Percentiles rank a stretch among this genome's conserved stretches.
Conservation (phyloP, 2,113 vertebrate genomes). For the Paratilapia polleni region DNA sequence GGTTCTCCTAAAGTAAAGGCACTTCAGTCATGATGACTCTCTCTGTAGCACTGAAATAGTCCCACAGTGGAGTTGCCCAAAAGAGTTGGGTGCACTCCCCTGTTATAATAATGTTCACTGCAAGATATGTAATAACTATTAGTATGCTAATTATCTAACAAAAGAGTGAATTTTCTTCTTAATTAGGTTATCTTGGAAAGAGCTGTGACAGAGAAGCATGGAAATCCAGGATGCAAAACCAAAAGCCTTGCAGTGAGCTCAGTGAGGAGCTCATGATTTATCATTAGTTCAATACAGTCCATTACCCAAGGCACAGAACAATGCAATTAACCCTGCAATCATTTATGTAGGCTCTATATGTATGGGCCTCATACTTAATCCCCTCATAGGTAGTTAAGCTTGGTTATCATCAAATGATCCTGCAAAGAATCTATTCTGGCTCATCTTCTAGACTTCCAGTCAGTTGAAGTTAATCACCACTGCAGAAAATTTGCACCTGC, state of each 20-base stretch:
- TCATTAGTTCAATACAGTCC: constrained; percentile 57
- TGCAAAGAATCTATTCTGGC: constrained; percentile 41
- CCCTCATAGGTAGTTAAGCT: constrained; percentile 46
- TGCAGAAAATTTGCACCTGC: neutral
- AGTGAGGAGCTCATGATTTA: constrained; percentile 54
- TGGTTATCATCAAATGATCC: constrained; percentile 53
- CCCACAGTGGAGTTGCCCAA: neutral
- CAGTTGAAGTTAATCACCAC: constrained; percentile 19
- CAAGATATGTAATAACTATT: constrained; percentile 52
- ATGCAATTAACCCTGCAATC: constrained; percentile 67
- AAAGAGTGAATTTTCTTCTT: constrained; percentile 30
- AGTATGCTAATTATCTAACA: constrained; percentile 54
- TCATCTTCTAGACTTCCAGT: constrained; percentile 27
- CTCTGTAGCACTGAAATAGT: neutral
- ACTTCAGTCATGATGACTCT: neutral
- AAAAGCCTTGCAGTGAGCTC: constrained; percentile 28
- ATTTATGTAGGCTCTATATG: constrained; percentile 66
- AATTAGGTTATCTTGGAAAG: constrained; percentile 52
- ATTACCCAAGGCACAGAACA: constrained; percentile 57
- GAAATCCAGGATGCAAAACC: constrained; percentile 29
- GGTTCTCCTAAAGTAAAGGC: neutral
- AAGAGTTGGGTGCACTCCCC: constrained; percentile 7
- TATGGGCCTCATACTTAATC: constrained; percentile 55
- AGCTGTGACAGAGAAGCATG: constrained; percentile 15
- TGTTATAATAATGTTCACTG: constrained; percentile 38